Evolutionary conservation across 64 coral and sea anemone species (phyloP).

Genomic region (Acropora tenuis): DNA sequence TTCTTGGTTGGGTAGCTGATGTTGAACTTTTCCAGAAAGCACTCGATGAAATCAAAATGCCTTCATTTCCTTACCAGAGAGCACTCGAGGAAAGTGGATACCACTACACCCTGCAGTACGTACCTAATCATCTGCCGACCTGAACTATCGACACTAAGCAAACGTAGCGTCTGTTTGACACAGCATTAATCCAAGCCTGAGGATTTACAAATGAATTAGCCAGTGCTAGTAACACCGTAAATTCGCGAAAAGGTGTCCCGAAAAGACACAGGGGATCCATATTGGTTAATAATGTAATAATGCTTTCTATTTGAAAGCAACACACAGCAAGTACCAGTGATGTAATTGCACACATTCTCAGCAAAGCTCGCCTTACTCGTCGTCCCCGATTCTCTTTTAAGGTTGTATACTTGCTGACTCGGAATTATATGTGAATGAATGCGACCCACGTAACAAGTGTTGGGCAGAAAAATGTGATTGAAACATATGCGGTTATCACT

Average conservation of each 20-base stretch:
- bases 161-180: slow-evolving; percentile 8
- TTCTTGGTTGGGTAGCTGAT: no score
- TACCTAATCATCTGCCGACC: no score
- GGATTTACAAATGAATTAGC: slow-evolving; percentile 35
- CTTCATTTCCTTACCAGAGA: no score
- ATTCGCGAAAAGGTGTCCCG: slow-evolving; percentile 30
- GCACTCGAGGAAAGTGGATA: no score
- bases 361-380: not conserved
- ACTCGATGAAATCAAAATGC: no score
- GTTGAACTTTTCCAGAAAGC: no score
- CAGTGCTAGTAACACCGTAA: slow-evolving; percentile 16
- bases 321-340: slow-evolving; percentile 20
- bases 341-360: slow-evolving; percentile 37
- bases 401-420: not conserved
- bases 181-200: slow-evolving; percentile 10
- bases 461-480: slow-evolving; percentile 27
- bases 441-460: slow-evolving; percentile 20
- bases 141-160: no score
- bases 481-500: slow-evolving; percentile 3
- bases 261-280: slow-evolving; percentile 19
- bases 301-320: slow-evolving; percentile 41
- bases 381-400: not conserved
- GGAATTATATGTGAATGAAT: slow-evolving; percentile 12
- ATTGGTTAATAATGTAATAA: slow-evolving; percentile 36
- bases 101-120: no score